Base-by-base conservation (phyloP, 2,888 invertebrate genomes). In the Diaprepes abbreviatus region DNA sequence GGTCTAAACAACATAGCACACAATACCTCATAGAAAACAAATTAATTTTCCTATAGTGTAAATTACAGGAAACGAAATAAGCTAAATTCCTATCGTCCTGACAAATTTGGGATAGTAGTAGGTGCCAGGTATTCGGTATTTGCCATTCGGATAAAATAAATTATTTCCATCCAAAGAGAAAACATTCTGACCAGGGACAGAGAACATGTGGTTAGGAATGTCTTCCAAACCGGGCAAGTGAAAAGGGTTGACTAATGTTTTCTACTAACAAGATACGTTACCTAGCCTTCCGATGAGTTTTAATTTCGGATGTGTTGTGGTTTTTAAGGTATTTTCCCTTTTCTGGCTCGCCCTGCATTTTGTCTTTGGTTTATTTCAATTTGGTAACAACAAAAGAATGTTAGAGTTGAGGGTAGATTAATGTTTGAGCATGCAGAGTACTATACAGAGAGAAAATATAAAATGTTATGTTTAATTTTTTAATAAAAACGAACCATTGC, bases 181-280 rank as follows among this genome's bases (percentile, higher is more conserved):
- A 67, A 67, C 45, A 60, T 55, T 62, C 60, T 67, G 67, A 67
- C 60, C 67, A 67, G 67, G 60, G 72, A 73, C 70, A 73, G 72
- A 69, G 71, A 77, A 79, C 78, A 75, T 79, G 80, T 78, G 80
- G 79, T 79, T 76, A 70, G 74, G 74, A 75, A 74, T 77, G 77
- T 77, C 79, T 79, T 77, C 75, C 75, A 69, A 74, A 67, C 60
- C 21, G 74, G 76, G 73, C 74, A 74, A 74, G 78, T 80, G 80
- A 80, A 79, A 78, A 81, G 81, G 81, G 81, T 81, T 80, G 78
- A 80, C 79, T 80, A 79, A 80, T 80, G 79, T 77, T 76, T 67
- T 54, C 73, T 69, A 54, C 73, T 69, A 74, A 70, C 73, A 75
- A 71, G 75, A 74, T 74, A 75, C 75, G 75, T 76, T 76, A 74